phyloP scores from a whole-genome alignment of 2,797 vertebrate species.

The Ibycter americanus region DNA sequence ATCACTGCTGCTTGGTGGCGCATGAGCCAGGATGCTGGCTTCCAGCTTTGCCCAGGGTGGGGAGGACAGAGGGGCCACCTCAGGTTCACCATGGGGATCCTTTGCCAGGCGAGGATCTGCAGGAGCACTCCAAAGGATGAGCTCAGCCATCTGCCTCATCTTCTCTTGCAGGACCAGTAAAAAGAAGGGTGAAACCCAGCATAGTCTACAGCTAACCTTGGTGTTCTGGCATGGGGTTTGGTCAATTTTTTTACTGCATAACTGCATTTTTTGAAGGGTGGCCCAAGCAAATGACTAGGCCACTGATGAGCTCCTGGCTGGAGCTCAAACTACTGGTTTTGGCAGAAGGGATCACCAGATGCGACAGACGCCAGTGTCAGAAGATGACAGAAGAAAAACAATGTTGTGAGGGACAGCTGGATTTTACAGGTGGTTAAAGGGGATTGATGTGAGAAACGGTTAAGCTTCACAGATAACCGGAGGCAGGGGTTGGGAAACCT shows the following conservation, averaged over 20 bases:
- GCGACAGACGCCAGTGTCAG: neutral
- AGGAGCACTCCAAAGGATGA: neutral
- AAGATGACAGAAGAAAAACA: neutral
- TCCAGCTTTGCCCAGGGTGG: neutral
- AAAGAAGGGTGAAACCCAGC: neutral
- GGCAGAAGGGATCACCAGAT: neutral
- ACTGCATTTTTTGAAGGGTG: neutral
- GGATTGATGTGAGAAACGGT: fast-evolving
- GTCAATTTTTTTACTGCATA: neutral
- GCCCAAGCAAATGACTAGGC: neutral
- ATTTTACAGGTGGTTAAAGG: neutral
- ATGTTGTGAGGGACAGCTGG: fast-evolving
- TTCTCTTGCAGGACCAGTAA: neutral
- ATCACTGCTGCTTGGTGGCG: fast-evolving
- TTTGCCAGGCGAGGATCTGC: neutral
- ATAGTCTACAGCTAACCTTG: no score
- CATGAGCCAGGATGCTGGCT: neutral
- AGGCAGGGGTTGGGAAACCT: neutral
- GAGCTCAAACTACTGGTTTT: neutral
- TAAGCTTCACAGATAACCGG: neutral
- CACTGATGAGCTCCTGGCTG: neutral
- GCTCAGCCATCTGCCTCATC: neutral
- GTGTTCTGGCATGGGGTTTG: neutral
- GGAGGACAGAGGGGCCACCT: neutral
- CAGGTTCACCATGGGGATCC: neutral